Evolutionary conservation across 2,888 invertebrate genomes (phyloP).

Genomic region (Prosopocoilus inquinatus): DNA sequence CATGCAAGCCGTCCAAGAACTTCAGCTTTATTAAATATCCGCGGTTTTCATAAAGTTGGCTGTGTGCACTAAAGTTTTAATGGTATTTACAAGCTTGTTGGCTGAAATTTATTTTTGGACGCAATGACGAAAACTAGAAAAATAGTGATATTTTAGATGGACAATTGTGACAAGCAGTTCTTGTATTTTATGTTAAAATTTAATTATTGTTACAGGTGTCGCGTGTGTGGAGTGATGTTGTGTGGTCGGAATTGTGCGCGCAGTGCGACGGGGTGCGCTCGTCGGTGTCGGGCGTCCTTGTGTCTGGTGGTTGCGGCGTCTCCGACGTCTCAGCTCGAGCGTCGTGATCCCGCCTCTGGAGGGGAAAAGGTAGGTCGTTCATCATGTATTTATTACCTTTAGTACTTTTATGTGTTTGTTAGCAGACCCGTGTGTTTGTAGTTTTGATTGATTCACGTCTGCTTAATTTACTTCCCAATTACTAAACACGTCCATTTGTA

Average conservation of each 20-base stretch:
- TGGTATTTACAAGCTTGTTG: background rate
- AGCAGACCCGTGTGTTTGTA: slow-evolving; percentile 19
- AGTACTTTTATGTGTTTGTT: slow-evolving; percentile 13
- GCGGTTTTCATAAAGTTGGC: too few relatives aligned
- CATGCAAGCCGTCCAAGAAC: too few relatives aligned
- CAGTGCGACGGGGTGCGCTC: slow-evolving; percentile 34
- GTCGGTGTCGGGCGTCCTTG: slow-evolving; percentile 40
- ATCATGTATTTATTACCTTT: slow-evolving; percentile 35
- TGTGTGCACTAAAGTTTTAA: too few relatives aligned
- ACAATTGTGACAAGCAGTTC: background rate
- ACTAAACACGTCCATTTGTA: background rate
- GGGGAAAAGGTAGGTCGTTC: slow-evolving; percentile 40
- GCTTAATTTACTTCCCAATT: slow-evolving; percentile 9
- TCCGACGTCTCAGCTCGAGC: slow-evolving; percentile 29
- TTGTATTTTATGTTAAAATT: background rate
- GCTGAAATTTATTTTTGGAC: background rate
- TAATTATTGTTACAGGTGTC: slow-evolving; percentile 33
- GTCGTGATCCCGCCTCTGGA: slow-evolving; percentile 18
- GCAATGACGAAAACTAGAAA: too few relatives aligned
- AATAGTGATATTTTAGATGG: background rate
- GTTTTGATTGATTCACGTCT: slow-evolving; percentile 15
- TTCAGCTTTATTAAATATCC: too few relatives aligned
- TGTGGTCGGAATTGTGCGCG: slow-evolving; percentile 38
- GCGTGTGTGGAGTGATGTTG: slow-evolving; percentile 40
- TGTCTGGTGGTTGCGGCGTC: slow-evolving; percentile 40